Evolutionary conservation across 2,888 invertebrate genomes (phyloP).

Genomic region (Nomada goodeniana): DNA sequence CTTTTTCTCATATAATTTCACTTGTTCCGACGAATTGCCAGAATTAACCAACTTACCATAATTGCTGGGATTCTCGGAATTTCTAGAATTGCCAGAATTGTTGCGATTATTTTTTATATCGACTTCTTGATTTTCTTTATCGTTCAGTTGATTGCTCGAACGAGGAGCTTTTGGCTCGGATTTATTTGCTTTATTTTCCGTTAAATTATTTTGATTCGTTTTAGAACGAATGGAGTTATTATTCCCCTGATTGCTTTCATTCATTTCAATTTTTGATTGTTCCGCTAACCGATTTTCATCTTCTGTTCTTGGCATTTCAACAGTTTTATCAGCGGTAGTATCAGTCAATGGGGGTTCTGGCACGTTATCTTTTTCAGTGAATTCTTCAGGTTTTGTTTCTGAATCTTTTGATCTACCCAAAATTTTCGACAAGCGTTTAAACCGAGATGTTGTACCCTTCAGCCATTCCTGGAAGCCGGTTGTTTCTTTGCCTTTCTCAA

Average conservation of each 20-base stretch:
- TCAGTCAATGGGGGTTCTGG: not conserved
- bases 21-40: no score
- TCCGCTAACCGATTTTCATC: not conserved
- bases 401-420: slow-evolving; percentile 32
- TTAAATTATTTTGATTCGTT: not conserved
- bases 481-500: not conserved
- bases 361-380: not conserved
- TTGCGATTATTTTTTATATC: not conserved
- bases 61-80: not conserved
- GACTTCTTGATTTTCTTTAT: not conserved
- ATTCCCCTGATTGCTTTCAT: not conserved
- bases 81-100: not conserved
- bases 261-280: not conserved
- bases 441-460: slow-evolving; percentile 46
- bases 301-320: not conserved
- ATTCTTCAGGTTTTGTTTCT: slow-evolving; percentile 4
- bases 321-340: not conserved
- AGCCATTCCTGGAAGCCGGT: slow-evolving; percentile 24
- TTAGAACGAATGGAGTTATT: not conserved
- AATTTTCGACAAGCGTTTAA: slow-evolving; percentile 57
- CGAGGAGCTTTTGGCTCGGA: not conserved
- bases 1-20: not conserved
- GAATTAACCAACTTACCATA: not conserved
- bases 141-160: not conserved
- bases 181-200: not conserved